These are phyloP conservation scores for Platorchestia sp. DNA, from an alignment of 1,140 invertebrate species.

Conservation along the genomic window DNA sequence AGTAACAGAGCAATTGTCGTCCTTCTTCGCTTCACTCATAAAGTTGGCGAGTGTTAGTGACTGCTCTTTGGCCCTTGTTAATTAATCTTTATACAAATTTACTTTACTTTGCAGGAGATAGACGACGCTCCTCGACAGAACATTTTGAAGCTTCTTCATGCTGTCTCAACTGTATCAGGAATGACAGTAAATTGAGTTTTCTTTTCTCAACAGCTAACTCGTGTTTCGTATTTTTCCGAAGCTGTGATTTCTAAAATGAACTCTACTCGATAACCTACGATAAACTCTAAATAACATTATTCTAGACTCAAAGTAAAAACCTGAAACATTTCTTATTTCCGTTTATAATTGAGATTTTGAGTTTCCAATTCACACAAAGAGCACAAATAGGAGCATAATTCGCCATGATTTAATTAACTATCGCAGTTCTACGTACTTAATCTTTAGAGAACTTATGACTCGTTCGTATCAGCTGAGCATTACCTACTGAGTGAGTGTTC, in stretches of 20 bases:
- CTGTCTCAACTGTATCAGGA: not conserved
- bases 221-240: not conserved
- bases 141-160: not conserved
- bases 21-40: not conserved
- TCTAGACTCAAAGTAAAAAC: no score
- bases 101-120: not conserved
- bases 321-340: not conserved
- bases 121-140: not conserved
- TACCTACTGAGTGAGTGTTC: not conserved
- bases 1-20: slow-evolving; percentile 24
- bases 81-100: not conserved
- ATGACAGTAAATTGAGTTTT: not conserved
- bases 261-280: not conserved
- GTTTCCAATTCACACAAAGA: not conserved
- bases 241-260: no score
- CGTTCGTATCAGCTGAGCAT: not conserved
- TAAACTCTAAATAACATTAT: no score
- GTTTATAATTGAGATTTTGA: not conserved
- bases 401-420: not conserved
- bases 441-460: not conserved
- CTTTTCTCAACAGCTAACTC: not conserved
- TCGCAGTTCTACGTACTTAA: not conserved
- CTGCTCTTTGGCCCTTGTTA: not conserved
- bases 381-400: not conserved
- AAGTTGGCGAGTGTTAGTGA: slow-evolving; percentile 10